Percentiles rank a stretch among this genome's conserved stretches.
Evolutionary conservation across 2,113 vertebrate genomes (phyloP).

Genomic region (Paramisgurnus dabryanus): DNA sequence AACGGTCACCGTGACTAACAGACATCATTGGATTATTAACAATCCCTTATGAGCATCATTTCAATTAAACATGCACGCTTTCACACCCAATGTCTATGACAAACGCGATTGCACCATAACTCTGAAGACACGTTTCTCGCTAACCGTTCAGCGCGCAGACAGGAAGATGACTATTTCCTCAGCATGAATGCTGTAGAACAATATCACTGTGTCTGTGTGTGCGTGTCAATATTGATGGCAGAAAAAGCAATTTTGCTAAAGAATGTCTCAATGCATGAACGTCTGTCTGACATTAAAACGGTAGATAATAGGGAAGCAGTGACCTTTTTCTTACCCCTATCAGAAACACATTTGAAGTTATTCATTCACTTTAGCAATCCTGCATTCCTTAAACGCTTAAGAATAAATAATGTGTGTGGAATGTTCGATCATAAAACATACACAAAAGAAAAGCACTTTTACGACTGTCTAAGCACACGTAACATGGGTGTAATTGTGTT

Average conservation of each 20-base stretch:
- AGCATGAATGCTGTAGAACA: not conserved
- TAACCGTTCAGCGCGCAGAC: not conserved
- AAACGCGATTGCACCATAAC: not conserved
- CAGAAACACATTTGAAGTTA: constrained; percentile 34
- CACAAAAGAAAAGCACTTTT: no score
- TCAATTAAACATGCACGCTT: not conserved
- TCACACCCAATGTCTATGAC: constrained; percentile 16
- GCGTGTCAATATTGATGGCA: not conserved
- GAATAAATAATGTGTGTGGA: no score
- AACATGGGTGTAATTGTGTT: not conserved
- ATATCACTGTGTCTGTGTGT: not conserved
- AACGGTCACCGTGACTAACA: not conserved
- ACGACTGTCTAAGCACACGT: no score
- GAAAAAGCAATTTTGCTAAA: constrained; percentile 33
- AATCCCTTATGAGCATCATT: not conserved
- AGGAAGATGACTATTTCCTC: constrained; percentile 35
- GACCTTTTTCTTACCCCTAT: constrained; percentile 25
- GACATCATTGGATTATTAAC: not conserved
- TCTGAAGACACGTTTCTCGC: constrained; percentile 15
- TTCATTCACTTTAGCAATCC: constrained; percentile 16
- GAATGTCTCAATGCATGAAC: constrained; percentile 37
- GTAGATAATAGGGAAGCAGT: constrained; percentile 12
- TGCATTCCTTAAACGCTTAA: not conserved
- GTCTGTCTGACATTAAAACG: constrained; percentile 33
- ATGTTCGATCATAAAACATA: no score